These are phyloP conservation scores for Neoniphon sammara DNA, from an alignment of 2,797 vertebrate genomes.

Conservation along the genomic window DNA sequence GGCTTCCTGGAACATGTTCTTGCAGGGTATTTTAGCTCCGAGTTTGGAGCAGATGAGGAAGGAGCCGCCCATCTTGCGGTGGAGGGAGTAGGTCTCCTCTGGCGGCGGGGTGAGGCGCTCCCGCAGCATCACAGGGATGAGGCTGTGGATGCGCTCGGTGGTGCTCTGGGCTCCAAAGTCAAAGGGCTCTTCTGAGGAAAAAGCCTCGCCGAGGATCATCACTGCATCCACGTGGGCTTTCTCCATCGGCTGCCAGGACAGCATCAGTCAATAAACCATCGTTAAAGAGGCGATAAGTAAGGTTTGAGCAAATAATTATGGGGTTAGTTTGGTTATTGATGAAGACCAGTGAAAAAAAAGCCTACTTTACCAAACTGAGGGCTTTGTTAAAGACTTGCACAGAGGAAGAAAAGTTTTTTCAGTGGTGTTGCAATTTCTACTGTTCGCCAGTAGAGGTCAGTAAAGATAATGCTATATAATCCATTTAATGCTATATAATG, in stretches of 20 bases:
- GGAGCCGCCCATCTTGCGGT: slow-evolving; percentile 97
- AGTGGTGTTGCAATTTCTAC: not conserved
- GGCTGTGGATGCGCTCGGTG: slow-evolving; percentile 91
- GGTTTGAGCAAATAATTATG: not conserved
- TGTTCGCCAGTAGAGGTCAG: slow-evolving; percentile 10
- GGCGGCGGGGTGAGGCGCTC: slow-evolving; percentile 93
- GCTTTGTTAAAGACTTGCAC: too few species aligned
- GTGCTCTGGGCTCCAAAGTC: slow-evolving; percentile 92
- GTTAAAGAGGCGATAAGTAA: not conserved
- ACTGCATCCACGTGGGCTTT: slow-evolving; percentile 93
- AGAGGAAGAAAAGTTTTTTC: not conserved
- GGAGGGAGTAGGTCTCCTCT: slow-evolving; percentile 96
- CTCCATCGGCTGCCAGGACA: slow-evolving; percentile 86
- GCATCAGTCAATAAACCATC: not conserved
- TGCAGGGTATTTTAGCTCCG: slow-evolving; percentile 89
- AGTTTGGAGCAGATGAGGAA: slow-evolving; percentile 99
- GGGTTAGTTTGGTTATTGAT: too few species aligned
- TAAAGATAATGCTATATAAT: too few species aligned
- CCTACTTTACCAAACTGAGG: too few species aligned
- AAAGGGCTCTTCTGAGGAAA: slow-evolving; percentile 87
- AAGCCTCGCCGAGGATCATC: slow-evolving; percentile 96
- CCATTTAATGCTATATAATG: too few species aligned
- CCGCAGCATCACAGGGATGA: slow-evolving; percentile 94
- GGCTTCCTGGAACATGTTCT: slow-evolving; percentile 89
- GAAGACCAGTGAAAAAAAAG: too few species aligned